A percentile compares a stretch with the other conserved stretches of the same genome.
Conservation (phyloP, 2,113 vertebrate species). For the Eulemur rufifrons region DNA sequence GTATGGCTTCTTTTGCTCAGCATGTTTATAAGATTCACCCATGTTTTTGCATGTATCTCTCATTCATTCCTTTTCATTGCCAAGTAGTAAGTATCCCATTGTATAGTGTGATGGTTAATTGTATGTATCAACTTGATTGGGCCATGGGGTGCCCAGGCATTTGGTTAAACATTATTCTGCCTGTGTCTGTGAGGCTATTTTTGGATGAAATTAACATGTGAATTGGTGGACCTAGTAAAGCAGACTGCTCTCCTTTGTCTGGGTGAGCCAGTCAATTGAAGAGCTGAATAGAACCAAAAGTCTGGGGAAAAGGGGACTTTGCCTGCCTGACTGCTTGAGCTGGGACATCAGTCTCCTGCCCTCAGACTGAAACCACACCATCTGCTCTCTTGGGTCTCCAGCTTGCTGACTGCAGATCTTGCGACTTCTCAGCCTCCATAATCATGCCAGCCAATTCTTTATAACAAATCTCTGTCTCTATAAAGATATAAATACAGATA, state of each 20-base stretch:
- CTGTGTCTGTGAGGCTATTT: not conserved
- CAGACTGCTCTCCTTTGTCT: not conserved
- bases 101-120: not conserved
- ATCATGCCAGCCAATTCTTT: not conserved
- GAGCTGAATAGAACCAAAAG: not conserved
- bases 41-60: not conserved
- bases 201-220: not conserved
- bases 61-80: not conserved
- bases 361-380: not conserved
- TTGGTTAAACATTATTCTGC: not conserved
- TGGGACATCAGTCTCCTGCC: not conserved
- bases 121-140: not conserved
- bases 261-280: not conserved
- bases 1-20: not conserved
- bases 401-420: not conserved
- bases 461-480: not conserved
- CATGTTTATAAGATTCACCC: too few species aligned
- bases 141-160: not conserved
- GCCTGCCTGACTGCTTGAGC: not conserved
- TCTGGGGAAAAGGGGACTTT: not conserved
- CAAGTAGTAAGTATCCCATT: too few species aligned
- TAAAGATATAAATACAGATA: too few species aligned
- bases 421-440: not conserved
- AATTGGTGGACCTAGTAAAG: not conserved
- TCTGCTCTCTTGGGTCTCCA: not conserved